These are phyloP conservation scores for Meteorus sp. DNA, from an alignment of 1,140 invertebrate species.

Conservation along the genomic window DNA sequence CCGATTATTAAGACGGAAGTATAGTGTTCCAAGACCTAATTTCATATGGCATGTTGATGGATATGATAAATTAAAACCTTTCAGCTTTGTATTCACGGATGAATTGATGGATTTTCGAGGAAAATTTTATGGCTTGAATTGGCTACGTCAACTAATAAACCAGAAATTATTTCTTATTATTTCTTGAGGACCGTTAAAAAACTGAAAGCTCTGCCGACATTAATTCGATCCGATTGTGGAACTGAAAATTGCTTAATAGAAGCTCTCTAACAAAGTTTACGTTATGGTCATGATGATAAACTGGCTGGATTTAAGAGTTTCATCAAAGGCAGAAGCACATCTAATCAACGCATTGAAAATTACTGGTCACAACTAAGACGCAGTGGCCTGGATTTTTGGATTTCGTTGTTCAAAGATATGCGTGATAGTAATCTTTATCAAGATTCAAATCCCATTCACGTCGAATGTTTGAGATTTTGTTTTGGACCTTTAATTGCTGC, in stretches of 20 bases:
- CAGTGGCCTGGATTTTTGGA: constrained; percentile 20
- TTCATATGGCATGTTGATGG: constrained; percentile 42
- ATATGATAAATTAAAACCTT: constrained; percentile 44
- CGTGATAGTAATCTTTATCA: constrained; percentile 16
- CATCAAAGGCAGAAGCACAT: constrained; percentile 26
- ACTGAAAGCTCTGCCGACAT: constrained; percentile 15
- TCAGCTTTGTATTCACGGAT: constrained; percentile 37
- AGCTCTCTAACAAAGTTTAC: constrained; percentile 1
- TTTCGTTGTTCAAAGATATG: constrained; percentile 28
- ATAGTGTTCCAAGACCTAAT: constrained; percentile 34
- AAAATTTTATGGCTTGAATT: background rate
- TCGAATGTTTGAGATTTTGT: constrained; percentile 25
- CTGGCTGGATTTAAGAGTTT: constrained; percentile 13
- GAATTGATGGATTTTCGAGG: constrained; percentile 22
- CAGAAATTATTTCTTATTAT: constrained; percentile 42
- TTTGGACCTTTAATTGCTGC: constrained; percentile 23
- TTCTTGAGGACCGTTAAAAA: constrained; percentile 30
- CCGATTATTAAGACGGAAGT: constrained; percentile 22
- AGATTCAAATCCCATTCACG: constrained; percentile 20
- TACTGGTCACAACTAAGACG: constrained; percentile 25
- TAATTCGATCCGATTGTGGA: constrained; percentile 33
- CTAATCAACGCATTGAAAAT: constrained; percentile 26
- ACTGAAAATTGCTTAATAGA: constrained; percentile 23
- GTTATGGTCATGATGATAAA: constrained; percentile 7
- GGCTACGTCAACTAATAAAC: constrained; percentile 4